A percentile compares a stretch with the other conserved stretches of the same genome.
phyloP scores from a whole-genome alignment of 2,888 invertebrate genomes.

The Drosophila colorata region DNA sequence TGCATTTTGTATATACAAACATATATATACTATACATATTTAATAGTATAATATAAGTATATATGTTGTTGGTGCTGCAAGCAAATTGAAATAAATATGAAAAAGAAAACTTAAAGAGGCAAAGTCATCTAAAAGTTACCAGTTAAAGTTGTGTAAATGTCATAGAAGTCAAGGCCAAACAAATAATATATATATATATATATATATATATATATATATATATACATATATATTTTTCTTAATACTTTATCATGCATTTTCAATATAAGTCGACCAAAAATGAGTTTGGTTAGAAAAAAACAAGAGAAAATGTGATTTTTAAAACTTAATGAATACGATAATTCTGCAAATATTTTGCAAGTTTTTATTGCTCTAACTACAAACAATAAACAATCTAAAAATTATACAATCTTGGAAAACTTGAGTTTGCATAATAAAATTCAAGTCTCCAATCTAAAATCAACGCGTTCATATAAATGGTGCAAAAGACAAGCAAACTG shows the following conservation, averaged over 20 bases:
- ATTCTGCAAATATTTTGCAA: conserved; percentile 28
- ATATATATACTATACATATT: conserved; percentile 29
- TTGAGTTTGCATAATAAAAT: background rate
- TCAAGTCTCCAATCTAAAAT: background rate
- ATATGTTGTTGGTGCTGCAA: conserved; percentile 75
- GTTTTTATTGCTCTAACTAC: conserved; percentile 15
- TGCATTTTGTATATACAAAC: conserved; percentile 74
- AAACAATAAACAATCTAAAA: conserved; percentile 22
- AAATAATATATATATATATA: conserved; percentile 41
- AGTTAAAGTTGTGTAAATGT: conserved; percentile 65
- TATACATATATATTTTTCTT: conserved; percentile 61
- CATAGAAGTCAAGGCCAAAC: conserved; percentile 52
- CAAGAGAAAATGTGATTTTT: conserved; percentile 30
- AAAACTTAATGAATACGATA: conserved; percentile 23
- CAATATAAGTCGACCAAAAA: background rate
- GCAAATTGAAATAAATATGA: conserved; percentile 63
- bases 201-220: conserved; percentile 26
- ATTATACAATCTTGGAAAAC: background rate
- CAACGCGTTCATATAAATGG: too few relatives aligned
- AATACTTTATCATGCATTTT: conserved; percentile 43
- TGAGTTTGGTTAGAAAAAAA: conserved; percentile 3
- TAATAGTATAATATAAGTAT: conserved; percentile 30
- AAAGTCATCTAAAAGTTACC: conserved; percentile 54
- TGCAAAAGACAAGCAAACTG: too few relatives aligned
- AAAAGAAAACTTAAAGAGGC: conserved; percentile 35